phyloP scores from a whole-genome alignment of 2,797 vertebrate genomes.

The Brotula barbata region DNA sequence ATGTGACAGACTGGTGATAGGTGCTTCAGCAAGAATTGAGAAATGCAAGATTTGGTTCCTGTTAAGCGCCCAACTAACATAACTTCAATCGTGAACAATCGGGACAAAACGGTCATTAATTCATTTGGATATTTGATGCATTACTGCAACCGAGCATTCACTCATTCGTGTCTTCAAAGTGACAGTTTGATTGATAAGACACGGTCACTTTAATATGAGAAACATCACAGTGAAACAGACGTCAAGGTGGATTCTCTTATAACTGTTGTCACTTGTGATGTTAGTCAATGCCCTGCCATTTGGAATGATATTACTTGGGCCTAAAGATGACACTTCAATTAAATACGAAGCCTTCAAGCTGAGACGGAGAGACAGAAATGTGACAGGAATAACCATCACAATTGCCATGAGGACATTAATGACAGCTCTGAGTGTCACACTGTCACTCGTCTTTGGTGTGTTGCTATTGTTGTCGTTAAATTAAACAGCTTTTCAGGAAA shows the following conservation, averaged over 20 bases:
- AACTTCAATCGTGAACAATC: background rate
- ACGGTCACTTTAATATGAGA: conserved; percentile 38
- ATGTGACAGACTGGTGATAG: too few relatives aligned
- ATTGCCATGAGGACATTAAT: conserved; percentile 59
- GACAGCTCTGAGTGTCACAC: conserved; percentile 58
- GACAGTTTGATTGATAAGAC: conserved; percentile 61
- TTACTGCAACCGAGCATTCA: conserved; percentile 40
- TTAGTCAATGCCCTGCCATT: conserved; percentile 54
- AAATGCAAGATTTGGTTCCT: too few relatives aligned
- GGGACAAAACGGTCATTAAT: conserved; percentile 35
- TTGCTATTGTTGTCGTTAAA: conserved; percentile 33
- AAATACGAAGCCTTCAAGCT: conserved; percentile 60
- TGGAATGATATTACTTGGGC: conserved; percentile 50
- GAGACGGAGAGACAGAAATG: conserved; percentile 34
- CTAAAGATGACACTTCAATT: conserved; percentile 74
- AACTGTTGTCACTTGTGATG: conserved; percentile 69
- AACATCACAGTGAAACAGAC: conserved; percentile 29
- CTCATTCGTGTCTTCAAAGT: conserved; percentile 41
- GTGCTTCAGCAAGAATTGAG: too few relatives aligned
- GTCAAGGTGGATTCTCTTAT: conserved; percentile 50
- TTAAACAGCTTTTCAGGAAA: conserved; percentile 28
- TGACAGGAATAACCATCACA: conserved; percentile 50
- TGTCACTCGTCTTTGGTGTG: conserved; percentile 37
- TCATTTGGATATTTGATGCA: conserved; percentile 41
- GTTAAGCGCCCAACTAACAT: too few relatives aligned